These are phyloP conservation scores for Poeciliopsis presidionis DNA, from an alignment of 2,797 vertebrate genomes.

Conservation along the genomic window DNA sequence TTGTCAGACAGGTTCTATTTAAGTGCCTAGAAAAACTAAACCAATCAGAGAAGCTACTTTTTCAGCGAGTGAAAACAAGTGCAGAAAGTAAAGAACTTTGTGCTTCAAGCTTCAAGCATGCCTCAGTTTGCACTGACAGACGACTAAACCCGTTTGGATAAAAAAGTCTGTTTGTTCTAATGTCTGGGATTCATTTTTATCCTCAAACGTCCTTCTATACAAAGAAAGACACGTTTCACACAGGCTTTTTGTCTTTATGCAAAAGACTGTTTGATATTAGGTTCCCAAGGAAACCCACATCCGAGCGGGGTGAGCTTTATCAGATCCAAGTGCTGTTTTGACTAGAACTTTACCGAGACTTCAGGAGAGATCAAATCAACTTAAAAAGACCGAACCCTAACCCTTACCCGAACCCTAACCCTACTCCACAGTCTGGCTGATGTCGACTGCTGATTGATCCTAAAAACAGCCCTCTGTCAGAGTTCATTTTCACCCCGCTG, in stretches of 20 bases:
- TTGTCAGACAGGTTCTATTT: too few relatives aligned
- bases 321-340: slow-evolving; percentile 56
- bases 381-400: background rate
- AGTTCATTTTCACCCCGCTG: background rate
- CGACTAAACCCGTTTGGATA: background rate
- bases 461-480: slow-evolving; percentile 2
- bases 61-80: background rate
- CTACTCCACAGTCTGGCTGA: background rate
- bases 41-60: background rate
- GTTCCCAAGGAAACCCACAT: slow-evolving; percentile 54
- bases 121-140: background rate
- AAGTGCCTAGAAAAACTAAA: background rate
- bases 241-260: slow-evolving; percentile 41
- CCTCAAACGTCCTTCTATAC: background rate
- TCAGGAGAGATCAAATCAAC: slow-evolving; percentile 17
- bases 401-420: too few relatives aligned
- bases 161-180: background rate
- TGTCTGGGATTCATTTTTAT: background rate
- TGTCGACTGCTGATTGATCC: background rate
- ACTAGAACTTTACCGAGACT: slow-evolving; percentile 44
- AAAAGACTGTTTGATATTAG: slow-evolving; percentile 52
- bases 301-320: slow-evolving; percentile 26
- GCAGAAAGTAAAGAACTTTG: background rate
- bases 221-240: background rate
- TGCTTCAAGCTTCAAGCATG: background rate